A percentile compares a stretch with the other conserved stretches of the same genome.
Conservation (phyloP, 2,797 vertebrate genomes). For the Pelochelys cantorii region DNA sequence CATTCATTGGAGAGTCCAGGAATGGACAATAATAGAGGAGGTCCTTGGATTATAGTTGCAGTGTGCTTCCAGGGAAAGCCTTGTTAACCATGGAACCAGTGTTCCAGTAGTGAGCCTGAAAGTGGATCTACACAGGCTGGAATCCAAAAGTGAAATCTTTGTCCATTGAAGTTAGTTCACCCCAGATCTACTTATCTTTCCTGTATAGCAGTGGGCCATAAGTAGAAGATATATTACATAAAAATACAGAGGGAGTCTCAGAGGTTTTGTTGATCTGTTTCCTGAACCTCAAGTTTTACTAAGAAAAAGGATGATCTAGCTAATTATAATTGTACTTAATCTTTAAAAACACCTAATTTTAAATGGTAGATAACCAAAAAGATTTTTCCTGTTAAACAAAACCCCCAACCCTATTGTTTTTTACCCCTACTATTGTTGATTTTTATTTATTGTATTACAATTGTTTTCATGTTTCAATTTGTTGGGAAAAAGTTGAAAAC, state of each 20-base stretch:
- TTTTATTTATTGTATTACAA: not conserved
- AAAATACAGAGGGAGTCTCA: not conserved
- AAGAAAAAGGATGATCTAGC: not conserved
- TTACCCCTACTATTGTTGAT: not conserved
- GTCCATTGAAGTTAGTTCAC: not conserved
- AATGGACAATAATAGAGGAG: not conserved
- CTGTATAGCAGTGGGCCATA: too few species aligned
- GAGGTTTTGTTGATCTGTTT: not conserved
- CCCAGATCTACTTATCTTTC: not conserved
- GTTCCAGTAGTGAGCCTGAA: not conserved
- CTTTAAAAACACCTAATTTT: not conserved
- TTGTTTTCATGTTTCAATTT: not conserved
- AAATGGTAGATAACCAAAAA: not conserved
- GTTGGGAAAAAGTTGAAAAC: not conserved
- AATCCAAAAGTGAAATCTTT: not conserved
- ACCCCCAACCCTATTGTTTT: not conserved
- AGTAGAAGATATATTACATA: not conserved
- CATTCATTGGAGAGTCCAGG: too few species aligned
- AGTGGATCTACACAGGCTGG: not conserved
- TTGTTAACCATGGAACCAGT: not conserved
- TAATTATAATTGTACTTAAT: not conserved
- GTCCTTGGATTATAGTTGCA: not conserved
- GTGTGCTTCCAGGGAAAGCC: not conserved
- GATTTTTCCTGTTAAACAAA: not conserved
- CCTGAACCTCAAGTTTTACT: not conserved